A percentile compares a stretch with the other conserved stretches of the same genome.
Conservation (phyloP, 2,797 vertebrate species). For the Notolepis coatsorum region DNA sequence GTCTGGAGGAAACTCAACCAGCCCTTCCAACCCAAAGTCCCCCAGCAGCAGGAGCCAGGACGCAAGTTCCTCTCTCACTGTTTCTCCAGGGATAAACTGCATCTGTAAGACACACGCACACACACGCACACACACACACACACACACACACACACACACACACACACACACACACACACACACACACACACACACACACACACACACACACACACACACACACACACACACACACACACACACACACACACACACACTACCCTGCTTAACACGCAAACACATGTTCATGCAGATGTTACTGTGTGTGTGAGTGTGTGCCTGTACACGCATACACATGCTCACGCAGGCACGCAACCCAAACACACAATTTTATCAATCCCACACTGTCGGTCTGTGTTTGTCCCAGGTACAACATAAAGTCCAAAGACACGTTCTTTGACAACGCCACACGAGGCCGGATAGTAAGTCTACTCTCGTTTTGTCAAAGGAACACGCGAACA, state of each 20-base stretch:
- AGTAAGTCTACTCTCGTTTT: constrained; percentile 81
- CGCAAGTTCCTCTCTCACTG: constrained; percentile 87
- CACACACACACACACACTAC: constrained; percentile 1
- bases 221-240: not conserved
- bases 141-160: too few relatives aligned
- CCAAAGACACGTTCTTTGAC: constrained; percentile 97
- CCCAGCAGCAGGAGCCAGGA: constrained; percentile 82
- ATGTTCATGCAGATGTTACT: too few relatives aligned
- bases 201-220: not conserved
- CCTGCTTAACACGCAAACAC: too few relatives aligned
- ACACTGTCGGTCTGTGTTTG: constrained; percentile 16
- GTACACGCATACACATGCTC: not conserved
- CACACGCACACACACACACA: too few relatives aligned
- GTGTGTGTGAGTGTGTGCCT: too few relatives aligned
- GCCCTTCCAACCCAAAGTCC: constrained; percentile 92
- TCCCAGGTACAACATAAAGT: constrained; percentile 92
- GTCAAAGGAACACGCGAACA: too few relatives aligned
- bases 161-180: not conserved
- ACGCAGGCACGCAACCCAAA: constrained; percentile 1
- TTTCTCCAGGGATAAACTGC: constrained; percentile 95
- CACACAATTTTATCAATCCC: not conserved
- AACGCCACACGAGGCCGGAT: constrained; percentile 94
- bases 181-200: not conserved
- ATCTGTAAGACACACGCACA: constrained; percentile 87
- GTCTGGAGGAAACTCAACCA: constrained; percentile 89